Evolutionary conservation across 2,797 vertebrate genomes (phyloP).

Genomic region (Chelon labrosus): DNA sequence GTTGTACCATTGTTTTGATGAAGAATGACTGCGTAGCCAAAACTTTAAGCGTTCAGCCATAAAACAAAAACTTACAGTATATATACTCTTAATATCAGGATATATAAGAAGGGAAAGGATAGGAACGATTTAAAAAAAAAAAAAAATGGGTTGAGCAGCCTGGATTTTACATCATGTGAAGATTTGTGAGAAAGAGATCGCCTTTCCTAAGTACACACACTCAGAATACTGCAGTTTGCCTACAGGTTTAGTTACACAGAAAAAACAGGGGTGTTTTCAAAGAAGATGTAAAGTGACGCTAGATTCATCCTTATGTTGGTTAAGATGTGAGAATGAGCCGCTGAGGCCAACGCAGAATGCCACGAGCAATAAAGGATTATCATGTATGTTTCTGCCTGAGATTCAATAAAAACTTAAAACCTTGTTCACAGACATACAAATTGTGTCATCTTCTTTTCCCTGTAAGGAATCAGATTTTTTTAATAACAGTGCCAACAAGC

Average conservation of each 20-base stretch:
- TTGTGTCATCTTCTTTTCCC: constrained; percentile 29
- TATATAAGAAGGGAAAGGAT: constrained; percentile 43
- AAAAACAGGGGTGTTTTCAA: constrained; percentile 21
- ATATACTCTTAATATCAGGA: constrained; percentile 66
- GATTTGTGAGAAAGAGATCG: constrained; percentile 16
- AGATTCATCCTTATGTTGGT: constrained; percentile 47
- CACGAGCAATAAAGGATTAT: constrained; percentile 84
- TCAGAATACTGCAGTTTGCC: constrained; percentile 37
- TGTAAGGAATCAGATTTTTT: not conserved
- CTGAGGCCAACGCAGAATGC: constrained; percentile 59
- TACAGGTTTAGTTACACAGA: constrained; percentile 44
- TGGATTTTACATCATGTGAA: constrained; percentile 29
- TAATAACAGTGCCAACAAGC: not conserved
- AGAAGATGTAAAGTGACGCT: constrained; percentile 34
- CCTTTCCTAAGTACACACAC: constrained; percentile 15
- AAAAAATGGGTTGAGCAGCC: not conserved
- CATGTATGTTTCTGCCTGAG: constrained; percentile 83
- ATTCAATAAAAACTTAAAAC: constrained; percentile 81
- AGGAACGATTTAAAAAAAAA: not conserved
- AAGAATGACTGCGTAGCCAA: constrained; percentile 64
- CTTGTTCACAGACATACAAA: constrained; percentile 71
- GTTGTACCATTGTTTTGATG: constrained; percentile 48
- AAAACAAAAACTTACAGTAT: constrained; percentile 68
- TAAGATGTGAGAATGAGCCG: constrained; percentile 49
- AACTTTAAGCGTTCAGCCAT: constrained; percentile 78